Conservation (phyloP, 1,140 invertebrate genomes). For the Diorhabda sublineata region DNA sequence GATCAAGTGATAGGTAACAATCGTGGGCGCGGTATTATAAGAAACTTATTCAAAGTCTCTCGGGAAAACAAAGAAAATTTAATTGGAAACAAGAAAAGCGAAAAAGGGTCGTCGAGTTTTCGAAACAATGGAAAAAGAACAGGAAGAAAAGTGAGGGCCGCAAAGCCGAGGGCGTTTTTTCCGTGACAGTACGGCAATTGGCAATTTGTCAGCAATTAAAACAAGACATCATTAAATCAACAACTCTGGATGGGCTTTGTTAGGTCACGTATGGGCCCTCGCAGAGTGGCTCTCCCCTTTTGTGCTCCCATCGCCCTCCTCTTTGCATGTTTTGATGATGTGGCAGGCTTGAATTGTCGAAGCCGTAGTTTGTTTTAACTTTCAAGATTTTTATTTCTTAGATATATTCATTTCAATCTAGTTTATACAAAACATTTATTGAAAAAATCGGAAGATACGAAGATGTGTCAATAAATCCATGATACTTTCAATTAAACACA, state of each 20-base stretch:
- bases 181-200: slow-evolving; percentile 40
- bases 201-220: slow-evolving; percentile 50
- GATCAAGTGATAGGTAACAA: no score
- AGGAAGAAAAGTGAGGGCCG: slow-evolving; percentile 1
- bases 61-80: slow-evolving; percentile 7
- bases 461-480: no score
- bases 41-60: not conserved
- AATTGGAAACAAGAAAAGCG: slow-evolving; percentile 17
- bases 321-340: slow-evolving; percentile 3
- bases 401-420: no score
- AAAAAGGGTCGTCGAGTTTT: slow-evolving; percentile 8
- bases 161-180: slow-evolving; percentile 6
- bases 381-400: not conserved
- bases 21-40: not conserved
- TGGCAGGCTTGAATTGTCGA: not conserved
- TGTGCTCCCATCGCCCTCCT: slow-evolving; percentile 13
- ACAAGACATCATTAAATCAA: slow-evolving; percentile 50
- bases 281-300: slow-evolving; percentile 15
- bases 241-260: slow-evolving; percentile 44
- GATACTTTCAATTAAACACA: no score
- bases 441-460: no score
- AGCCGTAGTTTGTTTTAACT: not conserved
- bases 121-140: slow-evolving; percentile 8
- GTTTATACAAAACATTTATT: no score
- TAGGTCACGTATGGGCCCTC: slow-evolving; percentile 47